These are phyloP conservation scores for Neoniphon sammara DNA, from an alignment of 2,797 vertebrate species.

Conservation along the genomic window DNA sequence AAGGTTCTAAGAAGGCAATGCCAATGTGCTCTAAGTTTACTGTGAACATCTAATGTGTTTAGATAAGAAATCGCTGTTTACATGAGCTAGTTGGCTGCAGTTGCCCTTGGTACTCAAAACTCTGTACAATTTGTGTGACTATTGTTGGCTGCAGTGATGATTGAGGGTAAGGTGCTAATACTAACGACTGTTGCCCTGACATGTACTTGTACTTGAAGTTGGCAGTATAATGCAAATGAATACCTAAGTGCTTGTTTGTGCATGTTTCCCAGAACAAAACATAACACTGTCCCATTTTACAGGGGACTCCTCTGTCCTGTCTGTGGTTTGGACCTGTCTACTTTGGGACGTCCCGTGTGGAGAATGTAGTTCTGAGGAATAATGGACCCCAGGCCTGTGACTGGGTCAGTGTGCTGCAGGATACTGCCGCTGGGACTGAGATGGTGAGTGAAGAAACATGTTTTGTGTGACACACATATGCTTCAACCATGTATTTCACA, in stretches of 20 bases:
- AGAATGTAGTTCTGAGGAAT: conserved; percentile 69
- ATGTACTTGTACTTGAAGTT: too few relatives aligned
- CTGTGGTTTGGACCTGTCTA: conserved; percentile 70
- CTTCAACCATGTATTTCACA: background rate
- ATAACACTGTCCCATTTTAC: background rate
- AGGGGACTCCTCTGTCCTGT: conserved; percentile 66
- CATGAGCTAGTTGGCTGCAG: too few relatives aligned
- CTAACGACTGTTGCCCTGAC: too few relatives aligned
- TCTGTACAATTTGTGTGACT: too few relatives aligned
- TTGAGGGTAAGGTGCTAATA: too few relatives aligned
- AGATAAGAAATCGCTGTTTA: too few relatives aligned
- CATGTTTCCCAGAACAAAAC: background rate
- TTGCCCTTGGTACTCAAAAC: too few relatives aligned
- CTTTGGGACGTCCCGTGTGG: conserved; percentile 62
- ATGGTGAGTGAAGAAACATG: conserved; percentile 50
- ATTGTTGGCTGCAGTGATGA: too few relatives aligned
- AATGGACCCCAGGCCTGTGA: conserved; percentile 59
- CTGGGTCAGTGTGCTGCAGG: conserved; percentile 69
- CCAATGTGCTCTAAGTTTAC: too few relatives aligned
- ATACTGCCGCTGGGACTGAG: conserved; percentile 61
- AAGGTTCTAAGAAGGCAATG: too few relatives aligned
- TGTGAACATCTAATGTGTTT: too few relatives aligned
- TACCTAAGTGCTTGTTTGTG: background rate
- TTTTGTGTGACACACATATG: background rate
- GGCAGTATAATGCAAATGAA: too few relatives aligned